Evolutionary conservation across 2,888 invertebrate species (phyloP), one percentile per base, ranked within the genome.

Genomic region (Athalia circularis): DNA sequence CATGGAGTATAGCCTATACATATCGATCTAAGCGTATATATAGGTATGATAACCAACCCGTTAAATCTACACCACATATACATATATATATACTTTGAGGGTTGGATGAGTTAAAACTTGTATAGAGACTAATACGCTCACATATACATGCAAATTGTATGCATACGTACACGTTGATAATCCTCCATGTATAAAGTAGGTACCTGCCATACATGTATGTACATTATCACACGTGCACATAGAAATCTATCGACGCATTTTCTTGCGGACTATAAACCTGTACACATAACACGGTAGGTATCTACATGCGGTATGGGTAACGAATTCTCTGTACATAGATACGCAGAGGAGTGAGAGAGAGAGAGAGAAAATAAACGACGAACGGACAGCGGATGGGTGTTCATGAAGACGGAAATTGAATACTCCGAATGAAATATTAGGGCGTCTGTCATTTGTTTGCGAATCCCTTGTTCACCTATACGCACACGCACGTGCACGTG

Each of bases 351-450:
- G 13, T n/a, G 62, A 61, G 61, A 1, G 61, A 61, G 61, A 1
- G 61, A 61, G 61, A n/a, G 15, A 61, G 15, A 61, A 61, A 61
- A n/a, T 6, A n/a, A 61, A n/a, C 6, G 47, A 70, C 57, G n/a
- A 57, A 59, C n/a, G 13, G 54, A 70, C n/a, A 6, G 15, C 52
- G 43, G 47, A 13, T 54, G 68, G 68, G n/a, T n/a, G 54, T 54
- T 8, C 48, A 59, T 57, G 72, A 72, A 61, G 59, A 75, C 86
- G 86, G 87, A 87, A 87, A 87, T 87, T 85, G 85, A 87, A 87
- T 86, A 86, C 84, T 83, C 82, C 80, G 83, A 86, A 86, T 87
- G 85, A 87, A 86, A 85, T 86, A 87, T 86, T 79, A 84, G 80
- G 79, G 78, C 65, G 62, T 59, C 70, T 62, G 59, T 50, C 65